A percentile compares a stretch with the other conserved stretches of the same genome.
Evolutionary conservation across 2,113 vertebrate genomes (phyloP).

Genomic region (Canis aureus): DNA sequence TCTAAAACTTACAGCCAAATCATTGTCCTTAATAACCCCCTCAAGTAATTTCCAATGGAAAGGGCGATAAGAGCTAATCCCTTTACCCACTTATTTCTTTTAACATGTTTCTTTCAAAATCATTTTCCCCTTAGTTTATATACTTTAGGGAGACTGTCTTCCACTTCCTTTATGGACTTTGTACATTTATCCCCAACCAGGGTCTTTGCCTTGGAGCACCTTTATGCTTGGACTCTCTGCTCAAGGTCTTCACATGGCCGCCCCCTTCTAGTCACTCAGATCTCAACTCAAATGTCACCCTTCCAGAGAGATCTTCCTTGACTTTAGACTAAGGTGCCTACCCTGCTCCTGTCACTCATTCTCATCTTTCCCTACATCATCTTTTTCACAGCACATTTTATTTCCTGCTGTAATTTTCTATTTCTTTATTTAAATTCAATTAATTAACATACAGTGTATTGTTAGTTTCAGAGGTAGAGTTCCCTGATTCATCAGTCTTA

Average conservation of each 20-base stretch:
- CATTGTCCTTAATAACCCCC: background rate
- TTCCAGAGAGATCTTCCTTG: background rate
- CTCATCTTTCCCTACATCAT: background rate
- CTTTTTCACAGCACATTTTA: conserved; percentile 9
- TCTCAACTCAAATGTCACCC: background rate
- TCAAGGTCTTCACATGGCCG: background rate
- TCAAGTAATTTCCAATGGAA: background rate
- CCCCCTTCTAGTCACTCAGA: background rate
- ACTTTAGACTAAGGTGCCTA: background rate
- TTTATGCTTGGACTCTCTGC: background rate
- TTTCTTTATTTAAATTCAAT: background rate
- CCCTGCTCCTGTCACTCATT: background rate
- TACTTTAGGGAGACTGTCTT: background rate
- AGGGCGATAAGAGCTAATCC: background rate
- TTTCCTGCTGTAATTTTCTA: background rate
- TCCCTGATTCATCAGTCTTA: background rate
- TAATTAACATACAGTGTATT: background rate
- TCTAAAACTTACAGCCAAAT: background rate
- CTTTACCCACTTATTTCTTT: background rate
- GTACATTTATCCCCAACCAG: background rate
- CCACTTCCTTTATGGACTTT: conserved; percentile 4
- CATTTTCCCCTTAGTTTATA: background rate
- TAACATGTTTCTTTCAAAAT: background rate
- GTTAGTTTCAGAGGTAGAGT: background rate
- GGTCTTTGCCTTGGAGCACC: background rate